phyloP scores from a whole-genome alignment of 1,140 invertebrate genomes.

The Formica selysi region DNA sequence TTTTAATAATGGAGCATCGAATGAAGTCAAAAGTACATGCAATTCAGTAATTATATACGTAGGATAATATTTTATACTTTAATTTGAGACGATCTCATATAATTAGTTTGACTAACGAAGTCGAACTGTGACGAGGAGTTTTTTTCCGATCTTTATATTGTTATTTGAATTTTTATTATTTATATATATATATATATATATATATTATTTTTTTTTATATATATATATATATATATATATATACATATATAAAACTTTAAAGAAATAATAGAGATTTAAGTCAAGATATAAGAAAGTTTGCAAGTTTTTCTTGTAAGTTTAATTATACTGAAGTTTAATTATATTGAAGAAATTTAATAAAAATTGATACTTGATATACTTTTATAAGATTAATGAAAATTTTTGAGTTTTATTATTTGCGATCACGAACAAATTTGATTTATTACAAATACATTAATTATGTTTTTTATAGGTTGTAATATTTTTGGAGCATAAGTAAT shows the following conservation, averaged over 20 bases:
- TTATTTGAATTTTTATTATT: conserved; percentile 9
- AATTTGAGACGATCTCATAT: conserved; percentile 19
- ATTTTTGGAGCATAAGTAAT: not conserved
- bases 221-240: not conserved
- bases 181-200: not conserved
- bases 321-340: not conserved
- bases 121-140: conserved; percentile 22
- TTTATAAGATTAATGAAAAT: not conserved
- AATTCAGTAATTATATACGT: not conserved
- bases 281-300: not conserved
- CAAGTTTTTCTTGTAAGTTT: not conserved
- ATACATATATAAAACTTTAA: not conserved
- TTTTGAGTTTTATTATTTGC: not conserved
- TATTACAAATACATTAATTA: not conserved
- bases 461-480: conserved; percentile 7
- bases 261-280: too few species aligned
- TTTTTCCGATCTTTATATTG: not conserved
- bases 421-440: not conserved
- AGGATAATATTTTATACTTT: conserved; percentile 19
- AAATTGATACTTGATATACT: not conserved
- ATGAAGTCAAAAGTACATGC: conserved; percentile 2
- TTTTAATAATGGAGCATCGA: conserved; percentile 22
- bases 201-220: not conserved
- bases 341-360: not conserved
- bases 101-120: not conserved